Evolutionary conservation across 2,113 vertebrate genomes (phyloP), one percentile per base, ranked within the genome.

Genomic region (Podilymbus podiceps): DNA sequence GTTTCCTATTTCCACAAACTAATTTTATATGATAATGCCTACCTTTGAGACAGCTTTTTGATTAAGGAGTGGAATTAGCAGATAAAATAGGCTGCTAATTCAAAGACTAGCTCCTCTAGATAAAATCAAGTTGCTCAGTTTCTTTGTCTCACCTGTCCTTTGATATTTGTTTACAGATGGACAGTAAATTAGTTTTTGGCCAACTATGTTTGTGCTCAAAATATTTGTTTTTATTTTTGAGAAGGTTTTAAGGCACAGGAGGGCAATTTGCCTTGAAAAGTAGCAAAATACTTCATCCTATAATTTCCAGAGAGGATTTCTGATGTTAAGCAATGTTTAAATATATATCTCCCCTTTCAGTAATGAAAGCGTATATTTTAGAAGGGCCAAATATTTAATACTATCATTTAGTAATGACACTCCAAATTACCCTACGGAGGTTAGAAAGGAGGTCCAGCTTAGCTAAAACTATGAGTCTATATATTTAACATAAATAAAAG

Each of bases 141-240:
- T 86, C 47, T 93, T 84, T 77, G 49, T 94, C 84, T 84, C 0
- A 12, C 24, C 33, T 77, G 27, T 67, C 23, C 77, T 94, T 81
- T 74, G 49, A 55, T 81, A 67, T 28, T 89, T 96, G 46, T 93
- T 89, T 93, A 78, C 47, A 79, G 35, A 79, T 85, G 18, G 53
- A 12, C 27, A 59, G 28, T 64, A 81, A 93, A 80, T 73, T 74
- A 46, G 4, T 12, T 49, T 79, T 93, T 62, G n/a, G 2, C 4
- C 18, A 71, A 3, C 4, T 59, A 1, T 49, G 8, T 53, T 84
- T 87, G 28, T 79, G 12, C 28, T 85, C 10, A 72, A n/a, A 85
- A 33, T 50, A 47, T 33, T 53, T 55, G 9, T 3, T 38, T 53
- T 31, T 35, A 1, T 62, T 67, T 95, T 76, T n/a, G 22, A 77